Base-by-base conservation (phyloP, 1,140 invertebrate species). In the Cotesia chilonis region DNA sequence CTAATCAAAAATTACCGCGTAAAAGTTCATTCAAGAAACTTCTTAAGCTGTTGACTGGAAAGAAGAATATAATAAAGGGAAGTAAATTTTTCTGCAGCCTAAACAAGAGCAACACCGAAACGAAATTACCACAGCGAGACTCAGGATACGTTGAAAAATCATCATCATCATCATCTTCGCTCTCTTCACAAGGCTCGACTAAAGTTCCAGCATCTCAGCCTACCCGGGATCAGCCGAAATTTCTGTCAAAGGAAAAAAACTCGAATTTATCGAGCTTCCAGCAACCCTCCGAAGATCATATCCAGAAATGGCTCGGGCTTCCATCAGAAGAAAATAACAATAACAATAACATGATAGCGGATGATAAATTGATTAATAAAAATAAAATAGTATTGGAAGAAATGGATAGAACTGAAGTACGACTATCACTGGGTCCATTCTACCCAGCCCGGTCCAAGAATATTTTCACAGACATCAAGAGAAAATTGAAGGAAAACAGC, bases 21-120 rank as follows among this genome's bases (percentile, higher is more conserved):
- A 83, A 80, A 12, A 77, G 54, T 12, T 81, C 81, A 0, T 61
- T 83, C 61, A 81, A 77, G 66, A 81, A 77, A 36, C 38, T 84
- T 0, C 14, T 82, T 4, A 73, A 77, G 6, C 37, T 74, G 10
- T 67, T 80, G 2, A 74, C 51, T 7, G 71, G 60, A 20, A 38
- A 73, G 68, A 75, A 35, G n/a, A 52, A 9, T 0, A 12, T 47
- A 1, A 5, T 51, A 0, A 76, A 71, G 14, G 77, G 35, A 3
- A 74, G 69, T 1, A 74, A 76, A 0, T 7, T 76, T 3, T 75
- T 67, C 36, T 68, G 64, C 9, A 78, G 75, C 4, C 28, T 37
- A 10, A 59, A 35, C 3, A 80, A 80, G 3, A 5, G 0, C 20
- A 71, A 78, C 20, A 73, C 80, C 41, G 14, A 17, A 37, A 14